phyloP scores from a whole-genome alignment of 2,888 invertebrate genomes.

The Drosophila barbarae region DNA sequence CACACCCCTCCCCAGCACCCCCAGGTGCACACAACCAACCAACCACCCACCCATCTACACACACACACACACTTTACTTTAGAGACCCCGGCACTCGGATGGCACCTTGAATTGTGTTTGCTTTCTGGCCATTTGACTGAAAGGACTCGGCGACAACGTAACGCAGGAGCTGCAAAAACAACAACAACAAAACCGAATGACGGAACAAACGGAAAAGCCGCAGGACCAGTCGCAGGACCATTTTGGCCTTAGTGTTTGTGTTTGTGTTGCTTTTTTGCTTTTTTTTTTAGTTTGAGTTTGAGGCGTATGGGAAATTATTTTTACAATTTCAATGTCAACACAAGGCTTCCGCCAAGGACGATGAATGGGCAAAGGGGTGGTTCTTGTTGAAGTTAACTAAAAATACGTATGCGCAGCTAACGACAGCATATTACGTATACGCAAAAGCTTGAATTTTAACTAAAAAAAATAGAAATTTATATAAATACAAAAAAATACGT shows the following conservation, averaged over 20 bases:
- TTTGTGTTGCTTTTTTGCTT: constrained; percentile 5
- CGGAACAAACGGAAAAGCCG: constrained; percentile 23
- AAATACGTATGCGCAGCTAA: constrained; percentile 40
- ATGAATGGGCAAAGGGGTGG: neutral
- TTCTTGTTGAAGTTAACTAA: constrained; percentile 34
- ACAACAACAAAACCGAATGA: constrained; percentile 6
- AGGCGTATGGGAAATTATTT: constrained; percentile 58
- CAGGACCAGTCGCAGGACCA: constrained; percentile 41
- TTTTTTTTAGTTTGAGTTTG: constrained; percentile 2
- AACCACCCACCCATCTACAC: neutral
- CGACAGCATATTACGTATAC: constrained; percentile 10
- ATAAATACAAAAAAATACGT: constrained; percentile 18
- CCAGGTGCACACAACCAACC: no score
- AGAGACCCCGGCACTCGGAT: constrained; percentile 6
- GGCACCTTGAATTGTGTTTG: constrained; percentile 47
- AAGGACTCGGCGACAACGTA: constrained; percentile 50
- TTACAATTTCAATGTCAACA: constrained; percentile 68
- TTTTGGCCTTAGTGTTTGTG: constrained; percentile 41
- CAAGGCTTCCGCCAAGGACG: constrained; percentile 5
- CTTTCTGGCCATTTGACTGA: constrained; percentile 52
- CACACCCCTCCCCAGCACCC: neutral
- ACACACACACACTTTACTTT: neutral
- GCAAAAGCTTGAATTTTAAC: constrained; percentile 4
- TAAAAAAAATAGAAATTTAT: neutral
- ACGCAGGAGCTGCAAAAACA: constrained; percentile 14